These are phyloP conservation scores for Peromyscus melanophrys DNA, from an alignment of 2,797 vertebrate genomes.

Conservation along the genomic window DNA sequence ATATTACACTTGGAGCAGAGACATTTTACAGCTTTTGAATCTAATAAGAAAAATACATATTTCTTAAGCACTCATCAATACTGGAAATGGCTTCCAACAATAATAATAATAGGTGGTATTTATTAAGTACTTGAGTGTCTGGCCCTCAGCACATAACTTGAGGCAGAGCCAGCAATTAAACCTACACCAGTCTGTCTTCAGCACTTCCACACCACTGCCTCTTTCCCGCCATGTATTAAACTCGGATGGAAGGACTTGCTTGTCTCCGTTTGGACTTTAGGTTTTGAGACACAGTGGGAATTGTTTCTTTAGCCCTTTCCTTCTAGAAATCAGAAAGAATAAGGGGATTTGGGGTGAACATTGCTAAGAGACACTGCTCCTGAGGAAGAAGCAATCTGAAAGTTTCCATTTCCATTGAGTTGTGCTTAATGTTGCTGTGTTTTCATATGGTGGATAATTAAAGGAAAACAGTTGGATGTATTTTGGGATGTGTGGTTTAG, in stretches of 20 bases:
- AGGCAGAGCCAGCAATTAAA: not conserved
- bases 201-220: not conserved
- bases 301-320: not conserved
- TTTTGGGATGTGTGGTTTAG: not conserved
- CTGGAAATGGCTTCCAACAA: not conserved
- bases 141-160: not conserved
- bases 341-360: not conserved
- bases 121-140: constrained; percentile 22
- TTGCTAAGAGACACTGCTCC: not conserved
- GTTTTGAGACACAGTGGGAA: not conserved
- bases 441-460: constrained; percentile 8
- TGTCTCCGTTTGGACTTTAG: not conserved
- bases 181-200: not conserved
- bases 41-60: constrained; percentile 57
- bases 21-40: constrained; percentile 46
- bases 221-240: not conserved
- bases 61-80: constrained; percentile 46
- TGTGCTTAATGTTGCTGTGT: not conserved
- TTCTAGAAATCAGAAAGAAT: constrained; percentile 47
- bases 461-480: not conserved
- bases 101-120: constrained; percentile 8
- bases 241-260: not conserved
- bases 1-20: not conserved
- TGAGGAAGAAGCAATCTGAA: not conserved
- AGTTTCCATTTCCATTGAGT: constrained; percentile 8